Base-by-base conservation (phyloP, 2,888 invertebrate genomes). In the Chironomus tentans region DNA sequence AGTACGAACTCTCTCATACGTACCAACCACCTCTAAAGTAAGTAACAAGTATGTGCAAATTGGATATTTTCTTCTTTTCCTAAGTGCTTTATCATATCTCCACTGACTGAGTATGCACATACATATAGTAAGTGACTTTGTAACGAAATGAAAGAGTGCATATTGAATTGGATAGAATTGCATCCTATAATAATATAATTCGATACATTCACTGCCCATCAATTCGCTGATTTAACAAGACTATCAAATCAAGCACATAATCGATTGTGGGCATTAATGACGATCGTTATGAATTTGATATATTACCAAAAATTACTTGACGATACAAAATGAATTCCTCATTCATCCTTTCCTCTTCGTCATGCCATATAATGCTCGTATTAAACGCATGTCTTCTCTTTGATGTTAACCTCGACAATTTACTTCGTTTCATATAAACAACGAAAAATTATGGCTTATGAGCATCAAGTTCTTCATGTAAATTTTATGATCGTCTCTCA, bases 231-330 rank as follows among this genome's bases (percentile, higher is more conserved):
- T 65, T 15, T 65, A 65, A 65, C 62, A 21, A 65, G 62, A 65
- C 62, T 62, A 21, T 62, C 18, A 13, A 28, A 62, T 62, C 13
- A 24, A 65, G 65, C 65, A 65, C 21, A 65, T 65, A 65, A 65
- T 65, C 65, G 65, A 65, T 22, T 65, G 18, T 65, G 13, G 0
- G 21, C 65, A 22, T 22, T 65, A 22, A 24, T 24, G 65, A 65
- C 21, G 65, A 65, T 65, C 21, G 65, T 65, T 65, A 65, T 65
- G 65, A 65, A 56, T 22, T 22, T 65, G 65, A 65, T 65, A 65
- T 65, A 65, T 65, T 65, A 21, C 65, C 65, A 21, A 65, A 65
- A 65, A 65, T 65, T 24, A 65, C 24, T 13, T 65, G 65, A 24
- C 22, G 24, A 24, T 24, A 21, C 62, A 65, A 50, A 50, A 50